Evolutionary conservation across 2,888 invertebrate genomes (phyloP).

Genomic region (Antheraea assamensis): DNA sequence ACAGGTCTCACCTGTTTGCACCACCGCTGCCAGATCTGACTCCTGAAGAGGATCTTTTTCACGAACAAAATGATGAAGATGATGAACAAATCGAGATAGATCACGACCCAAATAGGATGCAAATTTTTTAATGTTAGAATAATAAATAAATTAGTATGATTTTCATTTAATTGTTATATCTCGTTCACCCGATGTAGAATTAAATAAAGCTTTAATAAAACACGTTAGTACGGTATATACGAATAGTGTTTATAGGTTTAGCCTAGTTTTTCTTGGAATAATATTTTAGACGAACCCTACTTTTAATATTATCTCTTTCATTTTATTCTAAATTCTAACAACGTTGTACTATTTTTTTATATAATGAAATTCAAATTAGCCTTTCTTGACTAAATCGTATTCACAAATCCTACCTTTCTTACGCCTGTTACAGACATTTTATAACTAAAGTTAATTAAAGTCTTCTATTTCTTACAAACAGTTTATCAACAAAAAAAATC

Average conservation of each 20-base stretch:
- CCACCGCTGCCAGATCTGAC: conserved; percentile 13
- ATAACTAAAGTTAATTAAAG: not conserved
- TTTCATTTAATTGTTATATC: not conserved
- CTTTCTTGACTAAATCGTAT: not conserved
- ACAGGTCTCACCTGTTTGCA: conserved; percentile 41
- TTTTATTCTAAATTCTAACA: not conserved
- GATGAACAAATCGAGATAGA: conserved; percentile 47
- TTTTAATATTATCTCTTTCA: not conserved
- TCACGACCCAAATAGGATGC: conserved; percentile 28
- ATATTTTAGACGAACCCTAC: not conserved
- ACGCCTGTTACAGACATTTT: not conserved
- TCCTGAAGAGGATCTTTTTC: conserved; percentile 14
- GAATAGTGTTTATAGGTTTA: not conserved
- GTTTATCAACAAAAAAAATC: too few species aligned
- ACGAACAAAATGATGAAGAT: conserved; percentile 35
- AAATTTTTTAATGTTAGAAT: conserved; percentile 29
- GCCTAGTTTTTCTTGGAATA: not conserved
- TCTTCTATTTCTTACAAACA: too few species aligned
- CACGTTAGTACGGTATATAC: not conserved
- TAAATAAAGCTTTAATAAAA: not conserved
- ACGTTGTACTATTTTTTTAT: not conserved
- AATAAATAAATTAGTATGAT: not conserved
- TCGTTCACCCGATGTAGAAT: not conserved
- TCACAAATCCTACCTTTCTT: not conserved
- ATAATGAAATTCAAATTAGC: not conserved